Conservation (phyloP, 2,888 invertebrate genomes). For the Phorcus lineatus region DNA sequence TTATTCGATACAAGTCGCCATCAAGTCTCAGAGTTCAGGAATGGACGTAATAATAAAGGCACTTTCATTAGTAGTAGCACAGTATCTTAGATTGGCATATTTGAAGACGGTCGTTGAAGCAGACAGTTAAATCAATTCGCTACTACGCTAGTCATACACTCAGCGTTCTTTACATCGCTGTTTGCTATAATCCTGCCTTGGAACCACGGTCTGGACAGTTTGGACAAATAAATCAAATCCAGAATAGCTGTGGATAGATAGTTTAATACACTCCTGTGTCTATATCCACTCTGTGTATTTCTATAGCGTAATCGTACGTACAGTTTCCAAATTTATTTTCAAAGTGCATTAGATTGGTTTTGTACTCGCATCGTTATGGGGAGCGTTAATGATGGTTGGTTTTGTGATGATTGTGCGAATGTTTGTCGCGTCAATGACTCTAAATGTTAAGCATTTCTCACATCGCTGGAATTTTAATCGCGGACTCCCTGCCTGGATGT, state of each 20-base stretch:
- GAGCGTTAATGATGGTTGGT: background rate
- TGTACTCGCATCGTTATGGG: background rate
- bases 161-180: background rate
- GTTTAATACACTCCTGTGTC: background rate
- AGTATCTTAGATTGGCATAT: constrained; percentile 1
- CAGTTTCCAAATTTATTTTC: background rate
- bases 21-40: background rate
- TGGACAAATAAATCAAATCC: background rate
- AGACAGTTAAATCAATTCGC: background rate
- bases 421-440: background rate
- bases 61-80: background rate
- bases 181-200: background rate
- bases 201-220: background rate
- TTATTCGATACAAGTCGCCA: background rate
- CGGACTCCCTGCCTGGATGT: background rate
- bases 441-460: constrained; percentile 10
- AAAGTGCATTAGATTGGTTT: background rate
- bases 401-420: background rate
- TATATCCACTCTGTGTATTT: background rate
- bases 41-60: background rate
- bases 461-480: constrained; percentile 4
- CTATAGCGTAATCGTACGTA: no score
- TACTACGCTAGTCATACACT: background rate
- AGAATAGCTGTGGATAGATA: background rate
- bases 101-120: background rate